Percentiles rank a stretch among this genome's conserved stretches.
Evolutionary conservation across 2,113 vertebrate species (phyloP).

Genomic region (Plestiodon gilberti): DNA sequence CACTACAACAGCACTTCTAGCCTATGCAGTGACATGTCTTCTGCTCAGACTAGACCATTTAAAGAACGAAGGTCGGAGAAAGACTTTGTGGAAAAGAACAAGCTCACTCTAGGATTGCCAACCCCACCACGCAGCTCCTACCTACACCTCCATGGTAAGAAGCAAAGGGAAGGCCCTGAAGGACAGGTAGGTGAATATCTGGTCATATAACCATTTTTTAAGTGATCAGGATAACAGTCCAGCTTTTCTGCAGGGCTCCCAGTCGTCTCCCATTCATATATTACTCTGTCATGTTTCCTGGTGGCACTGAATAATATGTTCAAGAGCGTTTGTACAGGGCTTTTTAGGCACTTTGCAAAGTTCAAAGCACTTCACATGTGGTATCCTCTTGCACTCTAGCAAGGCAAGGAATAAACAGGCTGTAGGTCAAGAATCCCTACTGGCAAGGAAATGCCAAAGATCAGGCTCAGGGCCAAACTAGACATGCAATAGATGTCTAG

Average conservation of each 20-base stretch:
- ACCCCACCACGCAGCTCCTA: slow-evolving; percentile 78
- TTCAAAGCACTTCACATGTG: background rate
- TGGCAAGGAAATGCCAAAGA: too few species aligned
- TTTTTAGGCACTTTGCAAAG: too few species aligned
- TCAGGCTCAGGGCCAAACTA: too few species aligned
- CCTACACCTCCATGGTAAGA: slow-evolving; percentile 75
- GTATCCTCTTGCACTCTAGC: too few species aligned
- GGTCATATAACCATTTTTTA: background rate
- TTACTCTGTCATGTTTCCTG: too few species aligned
- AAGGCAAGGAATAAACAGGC: too few species aligned
- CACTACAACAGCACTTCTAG: slow-evolving; percentile 23
- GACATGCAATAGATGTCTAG: too few species aligned
- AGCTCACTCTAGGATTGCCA: slow-evolving; percentile 81
- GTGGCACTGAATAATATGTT: too few species aligned
- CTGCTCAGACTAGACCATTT: slow-evolving; percentile 10
- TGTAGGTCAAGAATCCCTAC: too few species aligned
- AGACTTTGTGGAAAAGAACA: slow-evolving; percentile 87
- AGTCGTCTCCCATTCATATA: too few species aligned
- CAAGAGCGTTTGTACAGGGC: too few species aligned
- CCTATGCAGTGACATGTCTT: slow-evolving; percentile 1
- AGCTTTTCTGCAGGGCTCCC: background rate
- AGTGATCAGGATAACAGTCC: background rate
- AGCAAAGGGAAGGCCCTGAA: slow-evolving; percentile 53
- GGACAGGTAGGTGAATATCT: slow-evolving; percentile 74
- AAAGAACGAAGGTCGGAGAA: slow-evolving; percentile 51